Percentiles rank a stretch among this genome's conserved stretches.
phyloP scores from a whole-genome alignment of 1,140 invertebrate species.

The Trichoplusia ni region DNA sequence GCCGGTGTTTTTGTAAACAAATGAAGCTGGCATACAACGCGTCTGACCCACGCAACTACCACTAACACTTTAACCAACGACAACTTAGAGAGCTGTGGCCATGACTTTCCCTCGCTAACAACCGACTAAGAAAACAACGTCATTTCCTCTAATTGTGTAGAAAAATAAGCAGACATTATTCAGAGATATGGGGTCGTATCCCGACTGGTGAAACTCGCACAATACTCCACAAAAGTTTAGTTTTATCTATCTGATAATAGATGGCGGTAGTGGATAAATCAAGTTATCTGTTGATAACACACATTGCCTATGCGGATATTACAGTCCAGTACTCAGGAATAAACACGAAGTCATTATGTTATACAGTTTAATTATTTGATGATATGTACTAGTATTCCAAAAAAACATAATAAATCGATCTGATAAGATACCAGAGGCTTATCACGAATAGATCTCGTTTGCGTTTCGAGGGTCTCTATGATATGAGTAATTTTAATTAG shows the following conservation, averaged over 20 bases:
- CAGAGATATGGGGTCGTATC: too few species aligned
- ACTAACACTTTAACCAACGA: constrained; percentile 44
- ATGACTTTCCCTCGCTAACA: constrained; percentile 65
- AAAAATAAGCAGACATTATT: too few species aligned
- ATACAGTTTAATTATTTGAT: too few species aligned
- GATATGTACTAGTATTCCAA: too few species aligned
- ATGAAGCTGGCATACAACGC: constrained; percentile 34
- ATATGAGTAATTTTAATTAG: too few species aligned
- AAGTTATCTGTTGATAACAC: background rate
- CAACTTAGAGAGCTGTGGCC: constrained; percentile 45
- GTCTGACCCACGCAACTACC: constrained; percentile 56
- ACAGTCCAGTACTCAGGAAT: background rate
- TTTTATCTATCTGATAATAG: background rate
- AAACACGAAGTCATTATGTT: too few species aligned
- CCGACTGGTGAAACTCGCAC: too few species aligned
- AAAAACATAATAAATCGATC: too few species aligned
- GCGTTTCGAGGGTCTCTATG: too few species aligned
- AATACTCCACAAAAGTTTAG: too few species aligned
- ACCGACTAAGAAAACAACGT: constrained; percentile 24
- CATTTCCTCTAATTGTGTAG: constrained; percentile 42
- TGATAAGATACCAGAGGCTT: too few species aligned
- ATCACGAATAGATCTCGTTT: too few species aligned
- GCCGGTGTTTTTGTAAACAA: constrained; percentile 33
- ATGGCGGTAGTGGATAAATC: constrained; percentile 1
- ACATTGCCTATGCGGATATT: background rate